Base-by-base conservation (phyloP, 2,797 vertebrate species). In the Acanthopagrus latus region DNA sequence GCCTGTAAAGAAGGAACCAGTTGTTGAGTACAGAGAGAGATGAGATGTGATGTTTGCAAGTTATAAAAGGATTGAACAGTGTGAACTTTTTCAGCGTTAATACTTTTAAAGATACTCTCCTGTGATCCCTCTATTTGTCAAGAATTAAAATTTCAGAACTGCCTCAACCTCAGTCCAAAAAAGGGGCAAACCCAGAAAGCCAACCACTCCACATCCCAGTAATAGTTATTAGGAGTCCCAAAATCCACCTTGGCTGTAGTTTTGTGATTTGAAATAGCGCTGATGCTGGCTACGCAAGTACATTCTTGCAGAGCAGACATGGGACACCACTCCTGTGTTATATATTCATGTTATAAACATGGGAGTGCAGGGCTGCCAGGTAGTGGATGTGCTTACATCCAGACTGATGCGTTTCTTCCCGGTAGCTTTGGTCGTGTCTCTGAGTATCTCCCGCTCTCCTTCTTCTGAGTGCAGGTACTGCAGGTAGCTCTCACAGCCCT, bases 351-450 rank as follows among this genome's bases (percentile, higher is more conserved):
- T 33, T 33, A 8, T 33, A 8, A 33, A 33, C 33, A 13, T 6
- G 63, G 11, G 16, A 17, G 2, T 57, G 0, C 38, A 44, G 7
- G 43, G 13, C 52, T 68, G 7, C 20, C 18, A 20, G 21, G 44
- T 59, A 7, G 33, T 1, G 11, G 7, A 6, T 9, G 3, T 23
- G 20, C 94, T 90, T 90, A 96, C 95, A 73, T 95, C 89, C 55
- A 96, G 81, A 77, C 91, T 96, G 87, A 96, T 94, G 81, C 89
- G 92, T 56, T 96, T 96, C 89, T 94, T 96, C 29, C 89, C 92
- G 0, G 82, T 54, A 51, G 84, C 78, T 93, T 94, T 95, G 81
- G 64, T 80, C 17, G 77, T 14, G 1, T 95, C 95, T 87, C 91
- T 91, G 7, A 86, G 78, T 3, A 78, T 50, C 43, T 93, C 93